These are phyloP conservation scores for Amphiprion percula DNA, from an alignment of 2,113 vertebrate genomes.

Conservation along the genomic window DNA sequence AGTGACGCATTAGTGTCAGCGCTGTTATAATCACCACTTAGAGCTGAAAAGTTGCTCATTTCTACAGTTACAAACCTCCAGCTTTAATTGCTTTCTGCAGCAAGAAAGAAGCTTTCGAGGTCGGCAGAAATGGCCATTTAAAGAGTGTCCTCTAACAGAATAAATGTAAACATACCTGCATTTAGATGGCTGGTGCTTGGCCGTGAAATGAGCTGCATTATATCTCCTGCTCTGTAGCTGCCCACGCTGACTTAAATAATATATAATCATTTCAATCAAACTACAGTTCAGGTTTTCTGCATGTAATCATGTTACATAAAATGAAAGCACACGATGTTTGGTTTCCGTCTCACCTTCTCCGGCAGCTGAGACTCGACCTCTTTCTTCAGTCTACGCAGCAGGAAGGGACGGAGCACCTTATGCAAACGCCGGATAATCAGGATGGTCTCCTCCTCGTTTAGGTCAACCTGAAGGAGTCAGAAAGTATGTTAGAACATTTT, in stretches of 20 bases:
- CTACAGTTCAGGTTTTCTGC: neutral
- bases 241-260: neutral
- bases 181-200: neutral
- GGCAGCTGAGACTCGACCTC: slow-evolving; percentile 98
- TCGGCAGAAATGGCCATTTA: neutral
- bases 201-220: too few species aligned
- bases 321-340: neutral
- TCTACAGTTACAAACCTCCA: slow-evolving; percentile 2
- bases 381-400: slow-evolving; percentile 95
- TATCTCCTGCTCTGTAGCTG: too few species aligned
- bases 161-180: too few species aligned
- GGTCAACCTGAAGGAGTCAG: slow-evolving; percentile 88
- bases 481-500: neutral
- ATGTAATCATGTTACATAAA: neutral
- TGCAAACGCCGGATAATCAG: slow-evolving; percentile 97
- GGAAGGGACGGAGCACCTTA: slow-evolving; percentile 95
- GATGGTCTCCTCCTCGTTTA: slow-evolving; percentile 99
- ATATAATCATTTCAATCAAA: neutral
- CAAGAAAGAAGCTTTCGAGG: neutral
- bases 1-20: neutral
- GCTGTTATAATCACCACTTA: slow-evolving; percentile 7
- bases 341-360: slow-evolving; percentile 89
- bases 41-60: neutral
- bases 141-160: neutral
- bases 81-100: neutral